Evolutionary conservation across 1,140 invertebrate genomes (phyloP), one percentile per base, ranked within the genome.

Genomic region (Teleogryllus occipitalis): DNA sequence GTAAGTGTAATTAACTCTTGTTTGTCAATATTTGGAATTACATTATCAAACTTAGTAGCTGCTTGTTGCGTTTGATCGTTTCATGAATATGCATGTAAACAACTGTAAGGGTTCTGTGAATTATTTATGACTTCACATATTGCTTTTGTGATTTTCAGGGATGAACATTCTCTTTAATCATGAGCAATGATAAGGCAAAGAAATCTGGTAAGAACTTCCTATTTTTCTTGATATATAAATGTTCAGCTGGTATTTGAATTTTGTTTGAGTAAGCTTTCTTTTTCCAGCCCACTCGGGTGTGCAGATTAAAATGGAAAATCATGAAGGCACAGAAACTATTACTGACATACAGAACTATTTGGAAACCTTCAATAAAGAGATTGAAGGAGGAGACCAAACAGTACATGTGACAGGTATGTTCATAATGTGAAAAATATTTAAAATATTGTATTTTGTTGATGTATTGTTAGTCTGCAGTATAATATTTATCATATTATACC

Each of bases 311-410:
- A 80, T 87, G 79, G 86, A 87, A 81, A 82, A 82, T 18, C 82
- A 82, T 21, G 86, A 86, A 77, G 48, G 80, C 22, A 80, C 79
- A n/a, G 89, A 91, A 83, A 88, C 87, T 81, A 91, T 93, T 18
- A 92, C 90, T 48, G 93, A 94, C 82, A 93, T 95, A 82, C 94
- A 96, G 83, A 93, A 93, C 78, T 96, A 96, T 83, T 86, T 96
- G 74, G 93, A 92, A 78, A 93, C 93, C 7, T 95, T 96, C 84
- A 94, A 96, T 83, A 95, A 95, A 83, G 94, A 96, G 86, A 95
- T 96, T 77, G 91, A 92, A 81, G 89, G 89, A 74, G 87, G 87
- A 84, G 87, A 90, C 85, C 88, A 84, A 74, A 81, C 80, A 78
- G 80, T 86, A 48, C 87, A 89, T 85, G 87, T 88, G 10, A 85